Evolutionary conservation across 2,888 invertebrate genomes (phyloP).

Genomic region (Pyrochroa serraticornis): DNA sequence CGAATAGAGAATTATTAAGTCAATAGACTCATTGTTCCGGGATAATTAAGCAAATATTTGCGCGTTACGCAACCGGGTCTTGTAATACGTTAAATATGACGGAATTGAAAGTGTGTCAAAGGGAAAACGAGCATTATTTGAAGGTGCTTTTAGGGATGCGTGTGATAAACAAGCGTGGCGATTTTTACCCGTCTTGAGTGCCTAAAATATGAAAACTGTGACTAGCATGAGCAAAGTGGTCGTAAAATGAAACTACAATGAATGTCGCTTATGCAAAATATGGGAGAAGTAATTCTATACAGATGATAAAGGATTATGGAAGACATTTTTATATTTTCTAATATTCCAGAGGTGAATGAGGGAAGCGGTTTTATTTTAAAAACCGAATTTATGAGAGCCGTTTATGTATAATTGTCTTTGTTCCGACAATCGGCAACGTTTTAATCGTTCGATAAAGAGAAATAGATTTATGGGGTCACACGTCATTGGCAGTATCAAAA

Average conservation of each 20-base stretch:
- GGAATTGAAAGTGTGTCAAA: too few species aligned
- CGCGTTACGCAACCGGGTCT: too few species aligned
- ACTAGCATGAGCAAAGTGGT: constrained; percentile 29
- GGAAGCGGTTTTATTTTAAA: not conserved
- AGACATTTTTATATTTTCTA: constrained; percentile 17
- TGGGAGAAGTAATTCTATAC: constrained; percentile 35
- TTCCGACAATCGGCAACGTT: not conserved
- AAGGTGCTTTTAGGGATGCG: constrained; percentile 11
- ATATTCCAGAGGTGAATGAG: constrained; percentile 6
- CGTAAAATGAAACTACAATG: constrained; percentile 35
- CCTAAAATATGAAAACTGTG: constrained; percentile 30
- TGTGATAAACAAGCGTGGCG: constrained; percentile 22
- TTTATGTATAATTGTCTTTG: not conserved
- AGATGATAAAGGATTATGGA: constrained; percentile 24
- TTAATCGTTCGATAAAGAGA: too few species aligned
- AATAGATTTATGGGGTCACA: not conserved
- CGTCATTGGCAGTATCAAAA: constrained; percentile 3
- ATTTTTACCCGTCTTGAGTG: constrained; percentile 18
- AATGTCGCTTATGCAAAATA: constrained; percentile 35
- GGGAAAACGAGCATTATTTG: not conserved
- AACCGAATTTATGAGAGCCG: not conserved
- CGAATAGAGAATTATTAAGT: too few species aligned
- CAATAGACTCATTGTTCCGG: too few species aligned
- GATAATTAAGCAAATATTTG: too few species aligned
- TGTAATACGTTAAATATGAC: too few species aligned